Evolutionary conservation across 2,797 vertebrate genomes (phyloP).

Genomic region (Prionace glauca): DNA sequence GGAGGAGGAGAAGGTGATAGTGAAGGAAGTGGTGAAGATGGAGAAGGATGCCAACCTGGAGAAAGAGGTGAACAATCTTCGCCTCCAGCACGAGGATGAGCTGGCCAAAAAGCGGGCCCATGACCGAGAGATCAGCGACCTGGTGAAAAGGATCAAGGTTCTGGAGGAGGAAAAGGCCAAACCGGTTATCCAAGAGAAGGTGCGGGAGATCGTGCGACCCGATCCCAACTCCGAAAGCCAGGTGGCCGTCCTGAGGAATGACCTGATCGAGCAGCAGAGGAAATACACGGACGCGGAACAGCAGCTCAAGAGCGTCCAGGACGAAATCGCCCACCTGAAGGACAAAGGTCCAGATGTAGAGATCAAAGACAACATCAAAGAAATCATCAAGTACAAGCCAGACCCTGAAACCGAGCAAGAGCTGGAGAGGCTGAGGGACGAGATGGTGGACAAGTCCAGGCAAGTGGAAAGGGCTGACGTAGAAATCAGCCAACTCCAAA

Average conservation of each 20-base stretch:
- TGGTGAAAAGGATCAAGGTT: slow-evolving; percentile 76
- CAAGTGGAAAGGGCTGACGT: slow-evolving; percentile 78
- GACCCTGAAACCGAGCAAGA: slow-evolving; percentile 86
- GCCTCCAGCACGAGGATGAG: slow-evolving; percentile 79
- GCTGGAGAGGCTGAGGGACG: slow-evolving; percentile 81
- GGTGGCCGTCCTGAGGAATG: slow-evolving; percentile 85
- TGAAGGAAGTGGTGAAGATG: slow-evolving; percentile 93
- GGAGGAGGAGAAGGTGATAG: slow-evolving; percentile 86
- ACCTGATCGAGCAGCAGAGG: slow-evolving; percentile 84
- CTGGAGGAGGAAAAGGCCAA: slow-evolving; percentile 85
- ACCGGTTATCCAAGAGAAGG: slow-evolving; percentile 84
- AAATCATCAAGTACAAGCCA: slow-evolving; percentile 91
- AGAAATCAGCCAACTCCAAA: slow-evolving; percentile 82
- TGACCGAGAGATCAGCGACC: slow-evolving; percentile 73
- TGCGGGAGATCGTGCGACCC: slow-evolving; percentile 87
- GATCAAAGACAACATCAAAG: slow-evolving; percentile 85
- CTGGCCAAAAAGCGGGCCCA: slow-evolving; percentile 67
- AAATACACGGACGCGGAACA: slow-evolving; percentile 70
- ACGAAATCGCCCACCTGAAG: slow-evolving; percentile 68
- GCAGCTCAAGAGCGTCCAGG: slow-evolving; percentile 71
- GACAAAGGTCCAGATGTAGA: slow-evolving; percentile 83
- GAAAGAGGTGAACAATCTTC: slow-evolving; percentile 78
- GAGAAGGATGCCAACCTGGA: slow-evolving; percentile 79
- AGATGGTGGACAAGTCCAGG: slow-evolving; percentile 85
- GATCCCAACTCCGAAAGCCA: slow-evolving; percentile 92